phyloP scores from a whole-genome alignment of 2,113 vertebrate genomes.

The Talpa occidentalis region DNA sequence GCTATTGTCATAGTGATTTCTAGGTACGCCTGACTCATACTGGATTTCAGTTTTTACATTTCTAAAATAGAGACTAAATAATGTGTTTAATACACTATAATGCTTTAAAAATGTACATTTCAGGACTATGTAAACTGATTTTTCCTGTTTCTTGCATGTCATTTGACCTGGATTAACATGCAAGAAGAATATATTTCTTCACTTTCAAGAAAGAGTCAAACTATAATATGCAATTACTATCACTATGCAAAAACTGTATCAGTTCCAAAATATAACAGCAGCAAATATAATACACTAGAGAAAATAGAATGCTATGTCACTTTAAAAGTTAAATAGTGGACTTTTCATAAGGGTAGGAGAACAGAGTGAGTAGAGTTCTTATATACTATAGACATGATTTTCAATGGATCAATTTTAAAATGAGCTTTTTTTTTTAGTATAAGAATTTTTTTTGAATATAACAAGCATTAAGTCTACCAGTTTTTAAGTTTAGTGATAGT shows the following conservation, averaged over 20 bases:
- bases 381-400: neutral
- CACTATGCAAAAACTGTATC: neutral
- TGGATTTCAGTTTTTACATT: neutral
- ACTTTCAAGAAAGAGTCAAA: neutral
- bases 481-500: neutral
- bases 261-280: neutral
- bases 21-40: neutral
- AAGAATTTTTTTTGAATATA: neutral
- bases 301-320: neutral
- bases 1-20: neutral
- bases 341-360: neutral
- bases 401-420: neutral
- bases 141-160: neutral
- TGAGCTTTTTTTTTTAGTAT: too few species aligned
- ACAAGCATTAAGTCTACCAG: neutral
- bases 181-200: neutral
- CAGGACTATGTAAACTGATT: neutral
- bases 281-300: neutral
- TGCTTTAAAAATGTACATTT: neutral
- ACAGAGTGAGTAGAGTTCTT: neutral
- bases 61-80: neutral
- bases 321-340: constrained; percentile 29
- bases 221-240: neutral
- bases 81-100: neutral
- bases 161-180: neutral